Percentiles rank a stretch among this genome's conserved stretches.
Conservation (phyloP, 2,797 vertebrate species). For the Dendrocincla fuliginosa region DNA sequence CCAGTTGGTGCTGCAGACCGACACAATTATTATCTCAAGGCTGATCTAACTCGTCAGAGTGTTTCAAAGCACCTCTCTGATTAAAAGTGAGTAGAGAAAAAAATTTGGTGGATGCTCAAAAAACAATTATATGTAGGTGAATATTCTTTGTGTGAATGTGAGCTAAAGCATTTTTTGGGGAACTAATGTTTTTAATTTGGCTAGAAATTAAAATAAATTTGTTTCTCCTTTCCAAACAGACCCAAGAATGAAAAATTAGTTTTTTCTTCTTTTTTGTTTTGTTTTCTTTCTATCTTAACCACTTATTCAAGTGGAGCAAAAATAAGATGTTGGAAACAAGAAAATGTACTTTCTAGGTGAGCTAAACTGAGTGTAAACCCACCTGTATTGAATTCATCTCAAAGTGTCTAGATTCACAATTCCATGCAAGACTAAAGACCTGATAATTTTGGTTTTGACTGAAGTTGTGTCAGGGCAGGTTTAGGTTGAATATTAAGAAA, state of each 20-base stretch:
- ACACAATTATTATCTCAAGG: constrained; percentile 63
- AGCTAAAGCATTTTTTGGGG: not conserved
- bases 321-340: not conserved
- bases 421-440: not conserved
- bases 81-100: not conserved
- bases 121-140: not conserved
- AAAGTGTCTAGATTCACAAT: not conserved
- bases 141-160: not conserved
- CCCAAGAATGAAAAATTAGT: fast-evolving
- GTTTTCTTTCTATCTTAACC: not conserved
- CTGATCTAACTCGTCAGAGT: constrained; percentile 49
- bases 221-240: not conserved
- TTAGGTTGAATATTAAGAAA: not conserved
- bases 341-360: not conserved
- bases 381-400: not conserved
- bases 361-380: not conserved
- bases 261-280: not conserved
- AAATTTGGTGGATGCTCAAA: not conserved
- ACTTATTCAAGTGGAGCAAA: not conserved
- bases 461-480: not conserved
- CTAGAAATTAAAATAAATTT: not conserved
- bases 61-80: constrained; percentile 61
- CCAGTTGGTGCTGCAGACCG: constrained; percentile 42
- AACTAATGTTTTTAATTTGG: not conserved
- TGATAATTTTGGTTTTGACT: not conserved